These are phyloP conservation scores for Macrocentrus cingulum DNA, from an alignment of 1,140 invertebrate genomes.

Conservation along the genomic window DNA sequence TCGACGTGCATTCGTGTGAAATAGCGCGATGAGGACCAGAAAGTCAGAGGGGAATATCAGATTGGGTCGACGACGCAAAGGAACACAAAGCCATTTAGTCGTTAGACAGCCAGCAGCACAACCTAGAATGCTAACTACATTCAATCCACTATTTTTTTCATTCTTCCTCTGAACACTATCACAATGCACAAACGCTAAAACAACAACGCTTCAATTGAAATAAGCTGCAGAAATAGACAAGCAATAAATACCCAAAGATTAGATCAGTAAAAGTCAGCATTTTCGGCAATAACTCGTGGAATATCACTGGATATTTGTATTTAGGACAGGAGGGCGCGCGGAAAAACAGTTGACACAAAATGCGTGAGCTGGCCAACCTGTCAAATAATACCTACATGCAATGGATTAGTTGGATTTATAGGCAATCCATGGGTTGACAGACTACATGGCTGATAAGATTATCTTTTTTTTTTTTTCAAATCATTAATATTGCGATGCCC, in stretches of 20 bases:
- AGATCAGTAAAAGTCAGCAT: slow-evolving; percentile 33
- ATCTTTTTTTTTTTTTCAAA: no score
- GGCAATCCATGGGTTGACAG: no score
- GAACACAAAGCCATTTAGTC: slow-evolving; percentile 8
- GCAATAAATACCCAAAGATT: slow-evolving; percentile 32
- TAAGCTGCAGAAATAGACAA: slow-evolving; percentile 23
- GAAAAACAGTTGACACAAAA: slow-evolving; percentile 11
- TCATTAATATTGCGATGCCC: no score
- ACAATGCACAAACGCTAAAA: no score
- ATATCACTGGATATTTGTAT: slow-evolving; percentile 24
- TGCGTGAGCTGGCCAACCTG: slow-evolving; percentile 12
- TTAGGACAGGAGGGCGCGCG: not conserved
- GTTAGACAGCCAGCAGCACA: no score
- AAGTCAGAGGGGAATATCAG: slow-evolving; percentile 12
- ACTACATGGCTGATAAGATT: no score
- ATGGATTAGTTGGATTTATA: no score
- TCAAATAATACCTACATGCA: no score
- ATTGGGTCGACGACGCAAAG: slow-evolving; percentile 15
- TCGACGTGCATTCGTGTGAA: slow-evolving; percentile 17
- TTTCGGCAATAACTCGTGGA: slow-evolving; percentile 34
- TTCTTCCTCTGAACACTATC: no score
- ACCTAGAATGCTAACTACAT: no score
- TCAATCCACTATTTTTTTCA: no score
- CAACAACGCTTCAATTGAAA: no score
- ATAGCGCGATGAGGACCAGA: slow-evolving; percentile 6